Percentiles rank a stretch among this genome's conserved stretches.
Conservation (phyloP, 2,113 vertebrate genomes). For the Ctenodactylus gundi region DNA sequence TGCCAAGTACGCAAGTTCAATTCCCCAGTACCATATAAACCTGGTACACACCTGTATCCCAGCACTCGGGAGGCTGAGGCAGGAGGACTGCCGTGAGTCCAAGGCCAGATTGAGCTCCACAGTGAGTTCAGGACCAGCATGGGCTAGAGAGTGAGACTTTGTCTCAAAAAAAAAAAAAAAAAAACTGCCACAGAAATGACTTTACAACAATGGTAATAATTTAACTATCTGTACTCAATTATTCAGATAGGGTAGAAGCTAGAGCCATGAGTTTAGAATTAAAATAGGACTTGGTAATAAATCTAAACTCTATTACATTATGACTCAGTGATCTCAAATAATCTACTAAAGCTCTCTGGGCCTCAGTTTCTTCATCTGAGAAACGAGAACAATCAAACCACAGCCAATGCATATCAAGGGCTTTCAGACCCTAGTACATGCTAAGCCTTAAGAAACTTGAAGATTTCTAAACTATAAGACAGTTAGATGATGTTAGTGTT, state of each 20-base stretch:
- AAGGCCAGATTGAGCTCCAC: too few species aligned
- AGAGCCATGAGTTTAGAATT: background rate
- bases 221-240: conserved; percentile 23
- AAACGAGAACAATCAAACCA: conserved; percentile 48
- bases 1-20: too few species aligned
- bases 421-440: background rate
- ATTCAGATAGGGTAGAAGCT: conserved; percentile 17
- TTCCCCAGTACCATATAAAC: too few species aligned
- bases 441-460: conserved; percentile 13
- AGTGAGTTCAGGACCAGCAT: too few species aligned
- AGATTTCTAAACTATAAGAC: conserved; percentile 35
- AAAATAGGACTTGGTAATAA: conserved; percentile 36
- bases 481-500: too few species aligned
- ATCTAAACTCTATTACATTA: conserved; percentile 30
- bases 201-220: conserved; percentile 53
- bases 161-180: background rate
- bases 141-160: too few species aligned
- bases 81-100: too few species aligned
- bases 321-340: background rate
- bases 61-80: too few species aligned
- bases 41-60: too few species aligned
- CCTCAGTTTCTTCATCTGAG: conserved; percentile 49
- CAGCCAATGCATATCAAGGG: background rate
- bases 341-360: conserved; percentile 38
- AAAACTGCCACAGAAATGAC: conserved; percentile 1